Evolutionary conservation across 2,113 vertebrate species (phyloP).

Genomic region (Charina bottae): DNA sequence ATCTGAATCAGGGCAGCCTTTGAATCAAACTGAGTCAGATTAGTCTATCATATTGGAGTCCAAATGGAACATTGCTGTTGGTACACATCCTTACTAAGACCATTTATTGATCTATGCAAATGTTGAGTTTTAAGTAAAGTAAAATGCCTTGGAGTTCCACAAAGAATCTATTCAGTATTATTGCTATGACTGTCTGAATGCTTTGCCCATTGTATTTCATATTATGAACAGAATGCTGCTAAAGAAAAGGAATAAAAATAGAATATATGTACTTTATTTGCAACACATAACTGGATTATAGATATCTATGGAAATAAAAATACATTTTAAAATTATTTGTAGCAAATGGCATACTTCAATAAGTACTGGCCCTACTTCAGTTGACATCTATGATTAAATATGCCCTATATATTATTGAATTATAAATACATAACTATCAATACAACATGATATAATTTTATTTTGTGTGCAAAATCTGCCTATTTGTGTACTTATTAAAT

Average conservation of each 20-base stretch:
- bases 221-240: not conserved
- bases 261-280: not conserved
- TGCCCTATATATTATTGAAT: not conserved
- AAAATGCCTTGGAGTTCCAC: no score
- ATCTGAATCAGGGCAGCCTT: no score
- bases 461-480: not conserved
- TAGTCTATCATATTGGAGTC: not conserved
- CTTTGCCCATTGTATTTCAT: not conserved
- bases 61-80: not conserved
- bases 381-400: not conserved
- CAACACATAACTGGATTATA: not conserved
- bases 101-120: not conserved
- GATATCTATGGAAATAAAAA: not conserved
- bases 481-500: not conserved
- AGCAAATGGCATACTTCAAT: not conserved
- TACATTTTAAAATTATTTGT: not conserved
- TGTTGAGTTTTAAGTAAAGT: not conserved
- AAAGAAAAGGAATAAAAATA: not conserved
- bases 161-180: no score
- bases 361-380: not conserved
- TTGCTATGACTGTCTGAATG: no score
- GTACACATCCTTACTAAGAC: not conserved
- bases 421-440: conserved; percentile 15
- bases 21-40: no score
- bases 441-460: not conserved